Conservation (phyloP, 2,797 vertebrate species). For the Meriones psammophilus region DNA sequence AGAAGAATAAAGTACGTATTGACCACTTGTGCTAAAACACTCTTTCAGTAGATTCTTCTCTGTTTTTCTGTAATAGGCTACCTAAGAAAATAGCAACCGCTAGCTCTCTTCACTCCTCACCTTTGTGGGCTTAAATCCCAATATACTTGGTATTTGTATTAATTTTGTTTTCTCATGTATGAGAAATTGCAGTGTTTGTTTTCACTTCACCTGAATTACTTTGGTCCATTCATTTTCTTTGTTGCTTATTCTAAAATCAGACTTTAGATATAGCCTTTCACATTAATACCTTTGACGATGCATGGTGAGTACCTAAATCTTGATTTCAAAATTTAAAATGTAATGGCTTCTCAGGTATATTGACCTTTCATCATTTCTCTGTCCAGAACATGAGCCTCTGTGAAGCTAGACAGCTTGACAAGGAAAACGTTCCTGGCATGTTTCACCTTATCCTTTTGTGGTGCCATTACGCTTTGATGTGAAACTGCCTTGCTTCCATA, state of each 20-base stretch:
- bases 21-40: background rate
- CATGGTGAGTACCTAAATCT: background rate
- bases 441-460: slow-evolving; percentile 28
- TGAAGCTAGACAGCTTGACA: background rate
- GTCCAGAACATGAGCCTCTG: background rate
- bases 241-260: background rate
- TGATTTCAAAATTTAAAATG: background rate
- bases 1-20: background rate
- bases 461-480: slow-evolving; percentile 61
- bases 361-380: background rate
- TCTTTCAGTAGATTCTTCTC: background rate
- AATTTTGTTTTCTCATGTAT: background rate
- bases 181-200: background rate
- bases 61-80: background rate
- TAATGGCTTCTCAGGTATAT: background rate
- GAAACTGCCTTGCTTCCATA: background rate
- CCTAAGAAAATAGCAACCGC: fast-evolving
- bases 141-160: background rate
- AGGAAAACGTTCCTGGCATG: slow-evolving; percentile 2
- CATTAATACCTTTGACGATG: background rate
- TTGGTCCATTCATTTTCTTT: background rate
- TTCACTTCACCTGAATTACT: background rate
- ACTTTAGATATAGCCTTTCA: background rate
- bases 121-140: background rate
- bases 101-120: background rate